Evolutionary conservation across 2,888 invertebrate genomes (phyloP).

Genomic region (Anthophora plumipes): DNA sequence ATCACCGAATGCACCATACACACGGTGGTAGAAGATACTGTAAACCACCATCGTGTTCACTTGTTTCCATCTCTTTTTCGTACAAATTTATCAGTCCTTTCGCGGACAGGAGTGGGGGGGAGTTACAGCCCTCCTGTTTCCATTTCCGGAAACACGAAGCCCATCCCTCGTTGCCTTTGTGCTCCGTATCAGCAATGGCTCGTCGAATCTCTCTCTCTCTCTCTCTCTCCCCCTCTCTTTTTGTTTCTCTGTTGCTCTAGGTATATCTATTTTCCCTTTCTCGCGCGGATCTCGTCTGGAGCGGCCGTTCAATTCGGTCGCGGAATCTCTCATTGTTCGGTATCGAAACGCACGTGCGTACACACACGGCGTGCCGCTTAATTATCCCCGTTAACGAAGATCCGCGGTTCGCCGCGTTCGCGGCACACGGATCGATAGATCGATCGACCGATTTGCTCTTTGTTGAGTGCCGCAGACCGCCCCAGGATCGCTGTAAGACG

Average conservation of each 20-base stretch:
- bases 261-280: slow-evolving; percentile 1
- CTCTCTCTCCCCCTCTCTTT: background rate
- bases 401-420: slow-evolving; percentile 38
- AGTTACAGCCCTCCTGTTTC: slow-evolving; percentile 33
- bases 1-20: background rate
- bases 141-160: slow-evolving; percentile 54
- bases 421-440: slow-evolving; percentile 38
- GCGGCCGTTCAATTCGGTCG: slow-evolving; percentile 35
- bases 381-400: slow-evolving; percentile 63
- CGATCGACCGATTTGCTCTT: slow-evolving; percentile 52
- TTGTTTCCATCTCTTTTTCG: background rate
- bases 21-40: background rate
- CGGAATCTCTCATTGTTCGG: slow-evolving; percentile 51
- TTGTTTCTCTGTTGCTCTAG: no score
- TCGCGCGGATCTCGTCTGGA: slow-evolving; percentile 10
- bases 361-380: slow-evolving; percentile 45
- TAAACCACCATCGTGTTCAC: background rate
- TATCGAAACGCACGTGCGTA: slow-evolving; percentile 45
- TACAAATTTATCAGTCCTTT: slow-evolving; percentile 39
- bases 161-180: slow-evolving; percentile 46
- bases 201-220: slow-evolving; percentile 18
- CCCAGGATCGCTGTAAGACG: slow-evolving; percentile 55
- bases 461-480: slow-evolving; percentile 32
- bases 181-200: slow-evolving; percentile 31
- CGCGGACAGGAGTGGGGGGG: background rate